Evolutionary conservation across 2,797 vertebrate genomes (phyloP).

Genomic region (Capromys pilorides): DNA sequence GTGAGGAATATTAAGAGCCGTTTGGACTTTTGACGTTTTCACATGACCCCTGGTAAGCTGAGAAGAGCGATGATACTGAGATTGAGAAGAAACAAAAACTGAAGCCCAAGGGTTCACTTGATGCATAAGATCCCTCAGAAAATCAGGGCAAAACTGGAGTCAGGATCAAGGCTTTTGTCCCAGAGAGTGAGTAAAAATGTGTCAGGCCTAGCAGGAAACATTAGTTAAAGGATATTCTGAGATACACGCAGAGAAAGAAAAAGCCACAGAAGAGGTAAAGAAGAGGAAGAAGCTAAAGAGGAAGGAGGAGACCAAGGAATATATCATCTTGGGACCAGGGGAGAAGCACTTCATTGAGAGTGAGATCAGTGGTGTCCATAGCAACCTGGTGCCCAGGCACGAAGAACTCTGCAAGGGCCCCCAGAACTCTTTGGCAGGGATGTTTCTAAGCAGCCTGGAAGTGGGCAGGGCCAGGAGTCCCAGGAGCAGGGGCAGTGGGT

Average conservation of each 20-base stretch:
- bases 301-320: background rate
- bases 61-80: background rate
- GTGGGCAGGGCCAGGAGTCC: background rate
- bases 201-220: background rate
- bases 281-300: background rate
- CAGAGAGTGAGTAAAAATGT: background rate
- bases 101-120: background rate
- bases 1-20: too few relatives aligned
- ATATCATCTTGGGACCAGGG: background rate
- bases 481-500: background rate
- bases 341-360: background rate
- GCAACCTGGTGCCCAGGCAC: background rate
- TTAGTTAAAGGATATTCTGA: background rate
- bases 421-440: background rate
- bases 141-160: background rate
- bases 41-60: background rate
- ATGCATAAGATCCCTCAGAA: slow-evolving; percentile 3
- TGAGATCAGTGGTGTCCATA: background rate
- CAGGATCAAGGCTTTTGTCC: background rate
- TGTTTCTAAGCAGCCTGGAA: background rate
- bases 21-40: background rate
- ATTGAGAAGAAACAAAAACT: background rate
- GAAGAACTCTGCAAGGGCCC: background rate
- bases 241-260: background rate
- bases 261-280: background rate